Percentiles rank a stretch among this genome's conserved stretches.
Evolutionary conservation across 1,140 invertebrate species (phyloP).

Genomic region (Brachionus rotundiformis): DNA sequence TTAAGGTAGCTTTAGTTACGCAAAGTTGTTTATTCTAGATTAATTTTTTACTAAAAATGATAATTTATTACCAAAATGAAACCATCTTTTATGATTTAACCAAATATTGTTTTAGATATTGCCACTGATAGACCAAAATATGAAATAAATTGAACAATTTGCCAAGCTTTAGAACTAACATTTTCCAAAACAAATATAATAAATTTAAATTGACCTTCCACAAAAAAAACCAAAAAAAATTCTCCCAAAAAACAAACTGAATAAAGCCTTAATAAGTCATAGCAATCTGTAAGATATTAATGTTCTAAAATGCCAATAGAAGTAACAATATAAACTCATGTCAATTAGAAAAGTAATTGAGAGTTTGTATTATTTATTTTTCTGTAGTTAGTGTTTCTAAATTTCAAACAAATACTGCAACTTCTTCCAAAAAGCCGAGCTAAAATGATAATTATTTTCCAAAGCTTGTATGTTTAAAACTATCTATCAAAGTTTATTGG

Average conservation of each 20-base stretch:
- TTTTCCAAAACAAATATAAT: no score
- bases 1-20: no score
- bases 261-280: background rate
- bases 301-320: background rate
- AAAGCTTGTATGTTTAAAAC: background rate
- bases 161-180: no score
- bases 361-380: background rate
- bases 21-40: no score
- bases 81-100: no score
- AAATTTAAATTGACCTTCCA: background rate
- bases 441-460: slow-evolving; percentile 13
- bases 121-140: no score
- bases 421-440: background rate
- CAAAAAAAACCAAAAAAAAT: background rate
- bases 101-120: no score
- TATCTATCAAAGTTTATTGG: slow-evolving; percentile 15
- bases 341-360: slow-evolving; percentile 10
- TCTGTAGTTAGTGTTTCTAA: slow-evolving; percentile 1
- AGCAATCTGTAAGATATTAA: background rate
- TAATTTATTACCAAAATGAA: background rate
- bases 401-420: background rate
- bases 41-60: background rate
- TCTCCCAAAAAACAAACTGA: background rate
- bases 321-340: background rate
- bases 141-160: no score